These are phyloP conservation scores for Vannuccia rotundouncinata DNA, from an alignment of 2,888 invertebrate species.

Conservation along the genomic window DNA sequence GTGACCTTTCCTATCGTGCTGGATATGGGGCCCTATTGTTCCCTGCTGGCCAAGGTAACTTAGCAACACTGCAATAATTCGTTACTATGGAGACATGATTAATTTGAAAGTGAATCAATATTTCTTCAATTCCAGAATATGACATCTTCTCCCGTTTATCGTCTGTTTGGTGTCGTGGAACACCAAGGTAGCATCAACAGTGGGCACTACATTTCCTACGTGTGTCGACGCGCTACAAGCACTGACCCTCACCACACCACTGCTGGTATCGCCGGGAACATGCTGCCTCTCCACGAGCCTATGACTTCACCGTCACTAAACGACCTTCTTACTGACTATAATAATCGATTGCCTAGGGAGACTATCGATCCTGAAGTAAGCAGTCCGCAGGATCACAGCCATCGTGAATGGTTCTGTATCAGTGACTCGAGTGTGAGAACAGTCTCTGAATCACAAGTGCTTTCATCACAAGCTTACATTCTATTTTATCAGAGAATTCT, in stretches of 20 bases:
- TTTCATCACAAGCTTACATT: slow-evolving; percentile 82
- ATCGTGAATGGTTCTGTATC: slow-evolving; percentile 83
- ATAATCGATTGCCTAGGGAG: background rate
- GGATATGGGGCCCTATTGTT: slow-evolving; percentile 58
- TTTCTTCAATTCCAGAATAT: background rate
- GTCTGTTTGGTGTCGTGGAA: slow-evolving; percentile 87
- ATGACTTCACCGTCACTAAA: background rate
- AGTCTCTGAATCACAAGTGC: slow-evolving; percentile 69
- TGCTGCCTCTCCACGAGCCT: background rate
- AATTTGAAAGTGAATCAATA: no score
- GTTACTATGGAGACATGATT: no score
- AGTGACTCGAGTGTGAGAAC: slow-evolving; percentile 81
- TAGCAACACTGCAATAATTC: no score
- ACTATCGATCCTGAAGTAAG: slow-evolving; percentile 45
- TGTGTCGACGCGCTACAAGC: slow-evolving; percentile 64
- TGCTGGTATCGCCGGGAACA: background rate
- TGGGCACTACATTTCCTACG: slow-evolving; percentile 86
- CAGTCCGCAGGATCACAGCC: slow-evolving; percentile 50
- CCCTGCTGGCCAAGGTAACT: slow-evolving; percentile 65
- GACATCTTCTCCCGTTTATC: slow-evolving; percentile 62
- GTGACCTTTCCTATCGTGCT: slow-evolving; percentile 78
- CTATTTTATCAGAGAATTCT: slow-evolving; percentile 86
- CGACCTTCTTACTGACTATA: background rate
- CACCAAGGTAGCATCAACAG: slow-evolving; percentile 84
- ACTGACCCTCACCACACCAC: slow-evolving; percentile 35